Base-by-base conservation (phyloP, 2,113 vertebrate genomes). In the Uropsilus gracilis region DNA sequence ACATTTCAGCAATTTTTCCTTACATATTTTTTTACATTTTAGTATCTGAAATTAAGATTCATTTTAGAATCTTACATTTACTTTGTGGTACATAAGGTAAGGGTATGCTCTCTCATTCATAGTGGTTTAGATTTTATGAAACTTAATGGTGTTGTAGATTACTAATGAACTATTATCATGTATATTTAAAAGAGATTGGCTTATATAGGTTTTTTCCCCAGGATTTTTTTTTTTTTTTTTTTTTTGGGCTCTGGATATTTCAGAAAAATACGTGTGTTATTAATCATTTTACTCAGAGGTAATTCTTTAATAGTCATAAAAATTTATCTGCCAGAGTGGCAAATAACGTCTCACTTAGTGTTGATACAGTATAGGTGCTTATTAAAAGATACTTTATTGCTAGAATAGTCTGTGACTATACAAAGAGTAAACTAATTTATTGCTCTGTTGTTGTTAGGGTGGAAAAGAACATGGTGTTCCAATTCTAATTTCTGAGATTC, bases 381-480 rank as follows among this genome's bases (percentile, higher is more conserved):
- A 86, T 18, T 89, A 63, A 86, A 73, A 95, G 37, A 46, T 22
- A 13, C 50, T 90, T 92, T 90, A 72, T 69, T 13, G 77, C 32
- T 86, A 63, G 37, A 72, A 66, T 90, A 63, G 11, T 63, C 20
- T 64, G 30, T 50, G 9, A 61, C 20, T 81, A 0, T 73, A 42
- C 46, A 59, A 61, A 75, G 44, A 39, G 20, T 88, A 59, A 93
- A 82, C 4, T 48, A 90, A 93, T 85, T 73, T 87, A n/a, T 13
- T 75, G 53, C 53, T 8, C 39, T 78, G 48, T 75, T 48, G 8
- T 50, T 66, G 39, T 50, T 97, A 99, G 99, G 99, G 99, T 64
- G 99, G 99, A 76, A 99, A 99, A 96, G 99, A 99, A 91, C 99
- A 99, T 10, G 99, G 99, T 2, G 99, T 99, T 95, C 99, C 99